These are phyloP conservation scores for Geotrypetes seraphini DNA, from an alignment of 2,797 vertebrate genomes.

Conservation along the genomic window DNA sequence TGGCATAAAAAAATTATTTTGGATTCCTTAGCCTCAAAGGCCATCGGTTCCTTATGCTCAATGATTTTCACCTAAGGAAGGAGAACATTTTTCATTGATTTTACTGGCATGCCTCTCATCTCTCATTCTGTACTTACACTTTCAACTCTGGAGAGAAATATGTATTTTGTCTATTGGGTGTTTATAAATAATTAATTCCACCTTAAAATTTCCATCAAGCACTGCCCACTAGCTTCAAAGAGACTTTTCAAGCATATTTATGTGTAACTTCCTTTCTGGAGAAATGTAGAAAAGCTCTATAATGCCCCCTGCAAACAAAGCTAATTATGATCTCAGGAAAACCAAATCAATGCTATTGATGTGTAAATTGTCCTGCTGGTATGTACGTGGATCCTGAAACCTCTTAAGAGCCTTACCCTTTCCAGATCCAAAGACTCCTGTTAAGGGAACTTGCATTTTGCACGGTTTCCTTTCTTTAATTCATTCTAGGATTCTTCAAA, in stretches of 20 bases:
- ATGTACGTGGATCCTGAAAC: no score
- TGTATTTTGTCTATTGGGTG: constrained; percentile 7
- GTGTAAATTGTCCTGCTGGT: no score
- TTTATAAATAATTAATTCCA: constrained; percentile 18
- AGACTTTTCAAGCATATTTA: constrained; percentile 21
- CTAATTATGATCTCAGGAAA: no score
- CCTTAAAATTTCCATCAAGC: constrained; percentile 27
- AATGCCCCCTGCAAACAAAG: no score
- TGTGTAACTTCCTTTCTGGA: no score
- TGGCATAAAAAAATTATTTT: constrained; percentile 28
- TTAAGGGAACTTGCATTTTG: no score
- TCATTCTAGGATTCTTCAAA: no score
- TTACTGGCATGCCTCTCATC: constrained; percentile 16
- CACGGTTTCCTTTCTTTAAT: no score
- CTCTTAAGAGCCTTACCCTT: no score
- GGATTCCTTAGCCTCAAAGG: constrained; percentile 16
- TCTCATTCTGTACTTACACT: constrained; percentile 12
- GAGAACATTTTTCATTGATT: constrained; percentile 22
- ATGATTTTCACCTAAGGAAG: constrained; percentile 17
- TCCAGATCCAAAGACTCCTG: no score
- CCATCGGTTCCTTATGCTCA: constrained; percentile 19
- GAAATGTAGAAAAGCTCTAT: no score
- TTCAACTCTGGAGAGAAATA: constrained; percentile 21
- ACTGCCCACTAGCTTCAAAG: constrained; percentile 17
- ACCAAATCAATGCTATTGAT: no score